Evolutionary conservation across 2,888 invertebrate genomes (phyloP), one percentile per base, ranked within the genome.

Genomic region (Marasmarcha lunaedactyla): DNA sequence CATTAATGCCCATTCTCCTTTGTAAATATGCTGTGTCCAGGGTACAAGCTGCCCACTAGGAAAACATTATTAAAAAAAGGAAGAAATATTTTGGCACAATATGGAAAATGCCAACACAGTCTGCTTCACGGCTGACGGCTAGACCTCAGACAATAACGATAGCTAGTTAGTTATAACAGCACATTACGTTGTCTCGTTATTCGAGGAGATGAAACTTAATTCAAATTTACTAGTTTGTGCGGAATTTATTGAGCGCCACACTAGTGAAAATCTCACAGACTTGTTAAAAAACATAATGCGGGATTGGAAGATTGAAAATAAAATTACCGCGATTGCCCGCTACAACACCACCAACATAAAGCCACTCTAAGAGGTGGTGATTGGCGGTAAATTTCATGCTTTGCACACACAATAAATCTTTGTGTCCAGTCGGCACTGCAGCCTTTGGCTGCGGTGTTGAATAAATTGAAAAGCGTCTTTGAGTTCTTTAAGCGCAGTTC

Each of bases 311-410:
- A 30, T 36, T n/a, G 1, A 13, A 9, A 9, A 40, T 30, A 36
- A 40, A 36, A 13, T 40, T 6, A 9, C 12, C 1, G 40, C 36
- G 10, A 14, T 33, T 5, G 15, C 30, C 2, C 48, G 46, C 33
- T 50, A 52, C 15, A 52, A 52, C 37, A 47, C 47, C n/a, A 35
- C 39, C 14, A 50, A 50, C 15, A 49, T 52, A 27, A 40, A 35
- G 37, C 43, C 14, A 49, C 50, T 13, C 38, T 50, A 12, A 41
- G 42, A 40, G 9, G 40, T 7, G 47, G 46, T 33, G 41, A 38
- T 1, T 50, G 48, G 50, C 36, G 45, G 12, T 39, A 40, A 4
- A 42, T 49, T 1, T 6, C 30, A 7, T 46, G 47, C 35, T 49
- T 46, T 25, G 48, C 46, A 20, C 45, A 51, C 38, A 35, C 43